Evolutionary conservation across 2,888 invertebrate genomes (phyloP), one percentile per base, ranked within the genome.

Genomic region (Alviniconcha strummeri): DNA sequence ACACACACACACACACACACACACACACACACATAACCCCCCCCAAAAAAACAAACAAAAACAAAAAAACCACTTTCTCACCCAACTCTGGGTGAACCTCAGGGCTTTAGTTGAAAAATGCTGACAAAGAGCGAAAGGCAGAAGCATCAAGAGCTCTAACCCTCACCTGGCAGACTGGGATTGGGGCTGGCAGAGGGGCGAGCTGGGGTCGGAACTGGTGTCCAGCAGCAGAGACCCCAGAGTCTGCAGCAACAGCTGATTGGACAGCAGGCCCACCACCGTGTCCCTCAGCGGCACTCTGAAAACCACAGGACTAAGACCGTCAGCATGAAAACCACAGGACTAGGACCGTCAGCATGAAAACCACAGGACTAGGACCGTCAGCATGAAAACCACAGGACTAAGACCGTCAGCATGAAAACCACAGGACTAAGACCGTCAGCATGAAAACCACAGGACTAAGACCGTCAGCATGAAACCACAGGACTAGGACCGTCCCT

Each of bases 211-310:
- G 13, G 78, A 64, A 8, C 17, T 57, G 6, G 78, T 13, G 91
- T 97, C 97, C 72, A 98, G 95, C 36, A 98, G 94, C 19, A 98
- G 95, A 89, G 96, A 97, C 5, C 97, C 98, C 85, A 98, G 96
- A 82, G 98, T 96, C 94, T 98, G 98, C 64, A 98, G 95, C 82
- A 98, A 94, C 95, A 98, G 97, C 94, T 98, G 98, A 93, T 98
- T 98, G 7, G 98, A 97, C 88, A 98, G 93, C 84, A 98, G 95
- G 4, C 98, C 97, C 5, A 98, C 97, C 0, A 98, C 96, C 81
- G 98, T 94, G 88, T 96, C 97, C 91, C 97, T 95, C 91, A 98
- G 97, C 5, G 98, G 97, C 86, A 98, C 97, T 88, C 98, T 94
- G 89, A 5, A 90, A 89, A 11, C 8, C 13, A 60, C 60, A 60